Conservation (phyloP, 2,797 vertebrate genomes). For the Rhyacichthys aspro region DNA sequence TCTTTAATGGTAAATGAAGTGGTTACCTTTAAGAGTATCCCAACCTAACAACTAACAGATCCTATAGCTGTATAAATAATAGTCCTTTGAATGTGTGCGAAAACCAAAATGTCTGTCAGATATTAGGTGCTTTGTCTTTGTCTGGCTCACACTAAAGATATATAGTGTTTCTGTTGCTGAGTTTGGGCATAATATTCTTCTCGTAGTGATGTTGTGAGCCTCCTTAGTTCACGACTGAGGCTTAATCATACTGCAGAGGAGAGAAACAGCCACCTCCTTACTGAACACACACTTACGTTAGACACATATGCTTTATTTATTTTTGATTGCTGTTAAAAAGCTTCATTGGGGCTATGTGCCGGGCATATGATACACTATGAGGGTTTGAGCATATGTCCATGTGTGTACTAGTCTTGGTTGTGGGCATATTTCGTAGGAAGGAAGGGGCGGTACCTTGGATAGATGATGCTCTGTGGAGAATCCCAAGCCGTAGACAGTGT, state of each 20-base stretch:
- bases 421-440: constrained; percentile 9
- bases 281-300: constrained; percentile 5
- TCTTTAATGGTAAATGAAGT: too few relatives aligned
- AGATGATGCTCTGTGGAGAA: constrained; percentile 98
- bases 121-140: constrained; percentile 10
- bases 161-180: neutral
- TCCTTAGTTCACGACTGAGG: constrained; percentile 50
- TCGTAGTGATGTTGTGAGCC: constrained; percentile 44
- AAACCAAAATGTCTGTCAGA: neutral
- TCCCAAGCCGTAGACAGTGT: constrained; percentile 97
- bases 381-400: constrained; percentile 6
- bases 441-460: constrained; percentile 71
- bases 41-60: neutral
- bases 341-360: constrained; percentile 3
- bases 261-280: constrained; percentile 36
- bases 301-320: neutral
- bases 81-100: neutral
- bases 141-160: constrained; percentile 7
- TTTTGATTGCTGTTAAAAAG: neutral
- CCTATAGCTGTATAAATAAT: constrained; percentile 1
- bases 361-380: too few relatives aligned
- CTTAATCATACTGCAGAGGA: constrained; percentile 72
- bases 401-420: constrained; percentile 12
- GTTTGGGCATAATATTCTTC: constrained; percentile 29
- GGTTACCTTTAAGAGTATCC: too few relatives aligned